Conservation (phyloP, 2,113 vertebrate genomes). For the Psettodes erumei region DNA sequence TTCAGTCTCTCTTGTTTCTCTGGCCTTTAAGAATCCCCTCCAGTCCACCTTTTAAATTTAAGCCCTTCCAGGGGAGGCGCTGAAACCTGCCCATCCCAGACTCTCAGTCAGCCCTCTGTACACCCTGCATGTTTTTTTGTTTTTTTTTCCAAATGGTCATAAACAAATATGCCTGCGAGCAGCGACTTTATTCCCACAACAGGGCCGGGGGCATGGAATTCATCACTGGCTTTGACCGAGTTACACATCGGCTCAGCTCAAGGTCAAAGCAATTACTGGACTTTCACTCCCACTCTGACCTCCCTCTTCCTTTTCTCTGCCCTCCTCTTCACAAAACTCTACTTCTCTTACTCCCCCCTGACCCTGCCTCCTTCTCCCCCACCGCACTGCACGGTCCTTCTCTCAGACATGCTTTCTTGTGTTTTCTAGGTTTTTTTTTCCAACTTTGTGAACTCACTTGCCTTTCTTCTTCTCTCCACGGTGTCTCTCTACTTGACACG, state of each 20-base stretch:
- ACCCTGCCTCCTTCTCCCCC: conserved; percentile 8
- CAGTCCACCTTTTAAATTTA: conserved; percentile 34
- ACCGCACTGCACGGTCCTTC: neutral
- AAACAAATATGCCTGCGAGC: conserved; percentile 60
- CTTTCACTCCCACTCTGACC: conserved; percentile 65
- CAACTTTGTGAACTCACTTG: neutral
- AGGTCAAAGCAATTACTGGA: conserved; percentile 80
- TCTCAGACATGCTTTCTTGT: conserved; percentile 34
- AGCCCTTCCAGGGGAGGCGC: conserved; percentile 10
- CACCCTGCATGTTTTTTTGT: conserved; percentile 2
- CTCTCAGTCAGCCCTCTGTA: conserved; percentile 12
- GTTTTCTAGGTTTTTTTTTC: neutral
- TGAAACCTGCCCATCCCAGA: conserved; percentile 20
- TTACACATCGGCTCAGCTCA: conserved; percentile 61
- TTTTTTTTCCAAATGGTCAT: conserved; percentile 42
- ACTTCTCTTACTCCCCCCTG: conserved; percentile 13
- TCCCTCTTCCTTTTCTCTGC: conserved; percentile 14
- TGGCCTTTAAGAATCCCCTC: conserved; percentile 33
- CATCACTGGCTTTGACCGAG: conserved; percentile 67
- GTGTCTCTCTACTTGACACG: neutral
- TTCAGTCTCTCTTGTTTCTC: conserved; percentile 28
- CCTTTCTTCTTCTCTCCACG: neutral
- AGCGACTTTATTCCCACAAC: conserved; percentile 53
- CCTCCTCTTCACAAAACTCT: conserved; percentile 40
- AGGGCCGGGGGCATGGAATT: conserved; percentile 58